phyloP scores from a whole-genome alignment of 2,888 invertebrate genomes.

The Lithophane socia region DNA sequence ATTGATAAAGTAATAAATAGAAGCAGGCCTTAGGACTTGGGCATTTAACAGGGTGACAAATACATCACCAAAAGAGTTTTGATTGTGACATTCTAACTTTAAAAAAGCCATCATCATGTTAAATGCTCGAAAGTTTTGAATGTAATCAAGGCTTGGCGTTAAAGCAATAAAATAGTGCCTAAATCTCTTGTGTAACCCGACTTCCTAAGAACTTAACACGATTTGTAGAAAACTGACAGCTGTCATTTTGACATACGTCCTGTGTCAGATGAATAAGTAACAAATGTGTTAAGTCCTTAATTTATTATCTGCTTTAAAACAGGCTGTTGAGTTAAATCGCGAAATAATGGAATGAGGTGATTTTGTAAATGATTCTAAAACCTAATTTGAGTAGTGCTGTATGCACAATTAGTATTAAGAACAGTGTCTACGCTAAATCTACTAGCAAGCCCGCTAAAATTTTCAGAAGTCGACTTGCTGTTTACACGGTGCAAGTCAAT shows the following conservation, averaged over 20 bases:
- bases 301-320: slow-evolving; percentile 14
- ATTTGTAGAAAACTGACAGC: slow-evolving; percentile 19
- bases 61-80: neutral
- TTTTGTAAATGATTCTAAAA: slow-evolving; percentile 18
- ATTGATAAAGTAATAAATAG: slow-evolving; percentile 8
- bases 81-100: neutral
- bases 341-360: slow-evolving; percentile 1
- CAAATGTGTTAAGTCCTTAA: slow-evolving; percentile 10
- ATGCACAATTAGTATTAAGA: slow-evolving; percentile 20
- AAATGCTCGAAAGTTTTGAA: slow-evolving; percentile 10
- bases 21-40: neutral
- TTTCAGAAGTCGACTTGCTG: neutral
- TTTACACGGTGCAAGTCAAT: neutral
- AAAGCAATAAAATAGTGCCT: slow-evolving; percentile 51
- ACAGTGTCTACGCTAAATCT: neutral
- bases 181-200: slow-evolving; percentile 11
- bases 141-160: slow-evolving; percentile 26
- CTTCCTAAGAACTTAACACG: neutral
- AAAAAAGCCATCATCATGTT: neutral
- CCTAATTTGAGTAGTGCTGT: neutral
- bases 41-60: neutral
- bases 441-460: neutral
- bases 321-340: slow-evolving; percentile 14
- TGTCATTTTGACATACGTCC: slow-evolving; percentile 18
- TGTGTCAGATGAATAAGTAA: neutral